Evolutionary conservation across 1,140 invertebrate genomes (phyloP).

Genomic region (Meteorus sp.): DNA sequence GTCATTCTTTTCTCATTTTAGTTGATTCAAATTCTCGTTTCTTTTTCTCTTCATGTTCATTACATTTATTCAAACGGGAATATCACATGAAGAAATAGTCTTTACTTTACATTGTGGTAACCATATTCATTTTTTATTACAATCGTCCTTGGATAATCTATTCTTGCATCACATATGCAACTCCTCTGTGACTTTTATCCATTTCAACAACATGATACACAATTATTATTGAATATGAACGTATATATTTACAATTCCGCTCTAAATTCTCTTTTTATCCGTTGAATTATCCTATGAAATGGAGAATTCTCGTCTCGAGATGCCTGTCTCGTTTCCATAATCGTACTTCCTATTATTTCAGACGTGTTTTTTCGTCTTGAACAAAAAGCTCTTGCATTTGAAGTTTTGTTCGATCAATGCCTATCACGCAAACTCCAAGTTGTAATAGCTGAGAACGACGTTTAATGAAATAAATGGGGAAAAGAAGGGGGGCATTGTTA

Average conservation of each 20-base stretch:
- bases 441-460: too few relatives aligned
- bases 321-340: too few relatives aligned
- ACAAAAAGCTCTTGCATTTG: too few relatives aligned
- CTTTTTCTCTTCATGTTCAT: conserved; percentile 36
- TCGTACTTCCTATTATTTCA: too few relatives aligned
- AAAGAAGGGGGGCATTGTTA: too few relatives aligned
- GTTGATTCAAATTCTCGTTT: conserved; percentile 9
- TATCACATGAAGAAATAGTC: conserved; percentile 47
- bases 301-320: too few relatives aligned
- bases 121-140: conserved; percentile 11
- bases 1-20: conserved; percentile 5
- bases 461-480: neutral
- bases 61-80: conserved; percentile 54
- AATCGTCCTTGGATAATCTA: conserved; percentile 16
- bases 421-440: neutral
- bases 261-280: conserved; percentile 5
- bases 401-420: neutral
- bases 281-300: conserved; percentile 2
- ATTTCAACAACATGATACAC: conserved; percentile 41
- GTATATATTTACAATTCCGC: conserved; percentile 25
- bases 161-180: conserved; percentile 16
- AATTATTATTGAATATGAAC: conserved; percentile 26
- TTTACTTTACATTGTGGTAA: conserved; percentile 29
- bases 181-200: conserved; percentile 27
- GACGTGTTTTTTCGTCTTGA: too few relatives aligned